Conservation (phyloP, 2,113 vertebrate species). For the Eudorcas thomsonii region DNA sequence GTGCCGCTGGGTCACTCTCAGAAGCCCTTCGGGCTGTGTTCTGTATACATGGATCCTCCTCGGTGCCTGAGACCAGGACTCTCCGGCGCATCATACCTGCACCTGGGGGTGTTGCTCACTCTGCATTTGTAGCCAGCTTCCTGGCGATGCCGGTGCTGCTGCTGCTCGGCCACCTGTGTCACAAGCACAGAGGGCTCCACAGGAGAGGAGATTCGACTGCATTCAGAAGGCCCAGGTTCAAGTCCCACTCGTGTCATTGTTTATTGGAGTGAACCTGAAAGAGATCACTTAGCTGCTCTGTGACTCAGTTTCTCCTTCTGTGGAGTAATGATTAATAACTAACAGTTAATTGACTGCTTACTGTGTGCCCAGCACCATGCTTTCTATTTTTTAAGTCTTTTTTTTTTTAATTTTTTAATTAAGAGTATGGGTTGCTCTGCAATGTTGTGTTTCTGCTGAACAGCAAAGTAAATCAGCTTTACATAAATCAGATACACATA, state of each 20-base stretch:
- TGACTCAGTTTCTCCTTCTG: neutral
- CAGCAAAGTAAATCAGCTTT: neutral
- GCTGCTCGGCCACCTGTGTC: neutral
- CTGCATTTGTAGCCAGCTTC: neutral
- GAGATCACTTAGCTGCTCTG: neutral
- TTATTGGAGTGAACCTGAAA: neutral
- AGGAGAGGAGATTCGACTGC: neutral
- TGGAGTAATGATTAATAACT: neutral
- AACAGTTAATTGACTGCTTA: neutral
- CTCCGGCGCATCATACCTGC: rapidly evolving
- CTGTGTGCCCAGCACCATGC: neutral
- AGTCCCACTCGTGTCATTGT: neutral
- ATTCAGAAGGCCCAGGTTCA: neutral
- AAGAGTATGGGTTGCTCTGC: neutral
- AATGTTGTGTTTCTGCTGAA: neutral
- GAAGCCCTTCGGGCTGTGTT: neutral
- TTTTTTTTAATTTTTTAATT: neutral
- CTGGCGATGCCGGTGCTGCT: neutral
- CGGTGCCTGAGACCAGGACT: neutral
- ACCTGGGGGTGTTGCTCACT: neutral
- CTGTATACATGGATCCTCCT: rapidly evolving
- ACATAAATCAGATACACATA: neutral
- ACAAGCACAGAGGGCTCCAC: neutral
- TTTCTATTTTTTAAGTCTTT: neutral
- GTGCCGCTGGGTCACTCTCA: rapidly evolving